Evolutionary conservation across 92 coral and sea anemone species (phyloP).

Genomic region (Parazoanthus atlanticus): DNA sequence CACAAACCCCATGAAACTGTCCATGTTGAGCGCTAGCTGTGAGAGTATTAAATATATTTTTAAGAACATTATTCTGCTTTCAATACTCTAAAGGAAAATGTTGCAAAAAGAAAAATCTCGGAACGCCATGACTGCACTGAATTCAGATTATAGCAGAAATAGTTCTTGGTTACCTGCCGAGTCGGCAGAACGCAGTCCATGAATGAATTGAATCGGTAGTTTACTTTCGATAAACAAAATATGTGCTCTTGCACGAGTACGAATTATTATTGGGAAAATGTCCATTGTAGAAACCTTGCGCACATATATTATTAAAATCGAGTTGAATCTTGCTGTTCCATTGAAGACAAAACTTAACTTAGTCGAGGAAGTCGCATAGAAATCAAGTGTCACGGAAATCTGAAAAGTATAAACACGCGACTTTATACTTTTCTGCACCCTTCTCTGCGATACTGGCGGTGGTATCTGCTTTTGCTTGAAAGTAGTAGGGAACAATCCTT

Average conservation of each 20-base stretch:
- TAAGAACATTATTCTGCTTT: background rate
- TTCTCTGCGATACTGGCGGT: too few species aligned
- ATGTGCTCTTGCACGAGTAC: background rate
- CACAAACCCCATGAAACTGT: background rate
- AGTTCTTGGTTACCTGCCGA: too few species aligned
- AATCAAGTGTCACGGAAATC: too few species aligned
- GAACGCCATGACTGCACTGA: conserved; percentile 1
- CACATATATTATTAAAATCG: background rate
- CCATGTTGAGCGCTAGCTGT: background rate
- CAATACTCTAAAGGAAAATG: background rate
- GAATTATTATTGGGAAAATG: background rate
- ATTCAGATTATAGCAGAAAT: background rate
- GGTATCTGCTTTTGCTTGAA: too few species aligned
- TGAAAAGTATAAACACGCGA: too few species aligned
- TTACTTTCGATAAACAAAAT: background rate
- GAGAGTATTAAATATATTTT: background rate
- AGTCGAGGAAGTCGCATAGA: background rate
- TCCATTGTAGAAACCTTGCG: background rate
- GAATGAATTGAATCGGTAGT: background rate
- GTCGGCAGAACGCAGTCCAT: background rate
- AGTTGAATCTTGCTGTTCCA: background rate
- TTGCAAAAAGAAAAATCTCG: background rate
- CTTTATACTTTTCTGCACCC: too few species aligned
- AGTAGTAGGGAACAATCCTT: too few species aligned
- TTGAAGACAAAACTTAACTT: background rate